Base-by-base conservation (phyloP, 2,888 invertebrate genomes). In the Temnothorax rugatulus region DNA sequence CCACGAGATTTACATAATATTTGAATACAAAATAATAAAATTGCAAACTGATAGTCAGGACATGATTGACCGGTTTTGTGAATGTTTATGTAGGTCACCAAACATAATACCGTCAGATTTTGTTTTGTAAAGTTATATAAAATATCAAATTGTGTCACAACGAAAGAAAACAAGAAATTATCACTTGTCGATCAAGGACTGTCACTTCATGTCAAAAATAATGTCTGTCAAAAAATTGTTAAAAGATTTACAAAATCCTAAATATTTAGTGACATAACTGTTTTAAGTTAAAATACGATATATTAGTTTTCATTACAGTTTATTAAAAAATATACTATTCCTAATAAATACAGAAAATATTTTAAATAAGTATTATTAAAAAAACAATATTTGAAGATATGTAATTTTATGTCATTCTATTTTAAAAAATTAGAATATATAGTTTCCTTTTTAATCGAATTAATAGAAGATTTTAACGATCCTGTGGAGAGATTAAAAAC, bases 31-130 rank as follows among this genome's bases (percentile, higher is more conserved):
- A 25, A 25, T 41, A 73, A 13, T 13, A 41, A 41, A 73, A 7
- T 41, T 73, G 4, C 7, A 57, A 41, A 71, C 21, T 11, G n/a
- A 68, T 15, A 68, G 47, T 47, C 18, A 4, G n/a, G 13, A 50
- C 44, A 18, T 52, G 34, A 73, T 38, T 8, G 25, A 18, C 47
- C 5, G 21, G 9, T 73, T 57, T 54, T 29, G n/a, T 21, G 54
- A 71, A 21, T 21, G 38, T 57, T 73, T 73, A 73, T 38, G 3
- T 73, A 73, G 21, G 52, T 71, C 69, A 73, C 21, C 18, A 54
- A 21, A 71, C 15, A 71, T 38, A 71, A 71, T 41, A 41, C 18
- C 52, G n/a, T 15, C 38, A 9, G 21, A 73, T 73, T 73, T 73
- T 73, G 11, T 57, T 73, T 73, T 54, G 38, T 25, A 5, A 18